phyloP scores from a whole-genome alignment of 2,888 invertebrate species.

The Drosophila anceps region DNA sequence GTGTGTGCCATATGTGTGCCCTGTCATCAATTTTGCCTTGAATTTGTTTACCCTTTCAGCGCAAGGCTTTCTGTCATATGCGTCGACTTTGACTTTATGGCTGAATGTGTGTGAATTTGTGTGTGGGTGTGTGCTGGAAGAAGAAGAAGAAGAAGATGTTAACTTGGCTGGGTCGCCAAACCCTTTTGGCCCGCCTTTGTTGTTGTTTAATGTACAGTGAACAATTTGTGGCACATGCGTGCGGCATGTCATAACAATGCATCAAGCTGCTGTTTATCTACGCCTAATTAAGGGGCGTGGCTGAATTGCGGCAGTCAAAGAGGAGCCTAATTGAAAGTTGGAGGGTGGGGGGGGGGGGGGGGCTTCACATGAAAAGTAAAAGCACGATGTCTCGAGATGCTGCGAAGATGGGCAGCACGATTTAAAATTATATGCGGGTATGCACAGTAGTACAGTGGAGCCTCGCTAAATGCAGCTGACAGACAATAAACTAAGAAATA shows the following conservation, averaged over 20 bases:
- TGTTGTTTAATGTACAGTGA: constrained; percentile 60
- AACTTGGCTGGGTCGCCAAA: constrained; percentile 4
- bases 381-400: neutral
- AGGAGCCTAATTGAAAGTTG: constrained; percentile 7
- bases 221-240: constrained; percentile 64
- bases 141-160: constrained; percentile 1
- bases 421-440: neutral
- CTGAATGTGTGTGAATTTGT: neutral
- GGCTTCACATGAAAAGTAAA: neutral
- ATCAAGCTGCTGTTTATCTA: constrained; percentile 46
- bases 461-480: neutral
- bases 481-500: neutral
- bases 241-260: constrained; percentile 35
- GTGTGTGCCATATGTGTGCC: constrained; percentile 27
- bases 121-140: neutral
- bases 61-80: constrained; percentile 53
- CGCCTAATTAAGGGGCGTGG: constrained; percentile 50
- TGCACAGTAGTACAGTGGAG: neutral
- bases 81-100: constrained; percentile 56
- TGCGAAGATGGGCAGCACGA: no score
- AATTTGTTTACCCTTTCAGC: constrained; percentile 77
- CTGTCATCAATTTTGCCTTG: constrained; percentile 78
- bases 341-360: neutral
- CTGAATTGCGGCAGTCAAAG: neutral
- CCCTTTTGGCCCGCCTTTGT: constrained; percentile 42